Evolutionary conservation across 1,140 invertebrate genomes (phyloP).

Genomic region (Heliothis subflexa): DNA sequence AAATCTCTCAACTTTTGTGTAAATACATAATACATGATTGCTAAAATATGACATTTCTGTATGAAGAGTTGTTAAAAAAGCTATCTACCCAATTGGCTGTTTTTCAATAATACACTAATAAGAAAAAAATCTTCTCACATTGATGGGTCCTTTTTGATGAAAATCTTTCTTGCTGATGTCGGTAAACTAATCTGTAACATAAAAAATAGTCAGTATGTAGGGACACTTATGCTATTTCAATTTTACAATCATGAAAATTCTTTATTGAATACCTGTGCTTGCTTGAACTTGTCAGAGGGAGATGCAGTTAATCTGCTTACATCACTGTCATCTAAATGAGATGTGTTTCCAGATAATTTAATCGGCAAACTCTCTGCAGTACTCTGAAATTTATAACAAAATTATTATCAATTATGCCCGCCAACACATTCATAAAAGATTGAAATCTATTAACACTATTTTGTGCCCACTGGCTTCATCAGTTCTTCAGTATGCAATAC

Average conservation of each 20-base stretch:
- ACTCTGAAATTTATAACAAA: slow-evolving; percentile 8
- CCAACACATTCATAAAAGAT: not conserved
- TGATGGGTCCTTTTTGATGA: slow-evolving; percentile 54
- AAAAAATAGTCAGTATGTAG: not conserved
- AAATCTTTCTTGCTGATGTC: slow-evolving; percentile 61
- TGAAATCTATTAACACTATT: no score
- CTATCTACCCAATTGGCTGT: no score
- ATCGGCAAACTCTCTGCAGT: not conserved
- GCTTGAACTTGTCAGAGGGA: slow-evolving; percentile 22
- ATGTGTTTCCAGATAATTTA: slow-evolving; percentile 24
- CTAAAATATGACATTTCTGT: no score
- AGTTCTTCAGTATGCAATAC: slow-evolving; percentile 35
- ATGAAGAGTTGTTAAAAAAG: no score
- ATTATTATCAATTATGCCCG: not conserved
- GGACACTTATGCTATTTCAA: not conserved
- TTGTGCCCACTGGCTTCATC: no score
- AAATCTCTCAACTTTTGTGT: no score
- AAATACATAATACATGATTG: no score
- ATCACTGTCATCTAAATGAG: slow-evolving; percentile 39
- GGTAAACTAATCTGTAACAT: slow-evolving; percentile 58
- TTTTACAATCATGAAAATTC: not conserved
- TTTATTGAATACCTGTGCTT: not conserved
- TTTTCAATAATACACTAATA: no score
- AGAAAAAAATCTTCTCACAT: slow-evolving; percentile 17
- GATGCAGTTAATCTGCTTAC: slow-evolving; percentile 4